A percentile compares a stretch with the other conserved stretches of the same genome.
phyloP scores from a whole-genome alignment of 35 echinoderm and acorn worm species.

The Ophioderma brevispina region DNA sequence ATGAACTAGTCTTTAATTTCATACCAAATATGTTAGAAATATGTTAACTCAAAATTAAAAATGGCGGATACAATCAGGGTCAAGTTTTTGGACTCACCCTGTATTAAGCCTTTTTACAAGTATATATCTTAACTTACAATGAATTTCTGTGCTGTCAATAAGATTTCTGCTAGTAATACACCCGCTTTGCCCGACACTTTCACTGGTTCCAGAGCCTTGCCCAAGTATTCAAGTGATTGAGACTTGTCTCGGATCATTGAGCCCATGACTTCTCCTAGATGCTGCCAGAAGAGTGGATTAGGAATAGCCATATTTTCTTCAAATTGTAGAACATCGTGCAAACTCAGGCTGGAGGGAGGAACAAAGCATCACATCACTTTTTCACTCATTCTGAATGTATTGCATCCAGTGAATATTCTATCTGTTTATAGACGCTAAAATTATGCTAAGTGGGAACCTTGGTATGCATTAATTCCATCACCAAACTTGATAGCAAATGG shows the following conservation, averaged over 20 bases:
- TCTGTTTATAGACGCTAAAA: too few species aligned
- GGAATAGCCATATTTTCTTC: slow-evolving; percentile 90
- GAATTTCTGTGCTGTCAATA: slow-evolving; percentile 57
- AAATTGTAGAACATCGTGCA: slow-evolving; percentile 76
- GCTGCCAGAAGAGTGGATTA: slow-evolving; percentile 70
- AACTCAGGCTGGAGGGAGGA: slow-evolving; percentile 17
- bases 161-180: slow-evolving; percentile 67
- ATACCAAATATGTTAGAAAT: too few species aligned
- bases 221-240: slow-evolving; percentile 32
- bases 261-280: slow-evolving; percentile 78
- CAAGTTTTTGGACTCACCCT: too few species aligned
- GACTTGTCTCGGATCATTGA: slow-evolving; percentile 49
- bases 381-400: background rate
- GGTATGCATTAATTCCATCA: background rate
- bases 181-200: slow-evolving; percentile 41
- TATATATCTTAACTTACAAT: too few species aligned
- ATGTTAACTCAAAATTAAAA: too few species aligned
- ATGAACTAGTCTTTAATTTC: too few species aligned
- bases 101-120: too few species aligned
- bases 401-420: too few species aligned
- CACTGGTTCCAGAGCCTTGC: slow-evolving; percentile 37
- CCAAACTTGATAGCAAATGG: background rate
- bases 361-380: too few species aligned
- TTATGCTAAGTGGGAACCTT: background rate
- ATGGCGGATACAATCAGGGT: too few species aligned